Evolutionary conservation across 1,140 invertebrate genomes (phyloP).

Genomic region (Tachypleus tridentatus): DNA sequence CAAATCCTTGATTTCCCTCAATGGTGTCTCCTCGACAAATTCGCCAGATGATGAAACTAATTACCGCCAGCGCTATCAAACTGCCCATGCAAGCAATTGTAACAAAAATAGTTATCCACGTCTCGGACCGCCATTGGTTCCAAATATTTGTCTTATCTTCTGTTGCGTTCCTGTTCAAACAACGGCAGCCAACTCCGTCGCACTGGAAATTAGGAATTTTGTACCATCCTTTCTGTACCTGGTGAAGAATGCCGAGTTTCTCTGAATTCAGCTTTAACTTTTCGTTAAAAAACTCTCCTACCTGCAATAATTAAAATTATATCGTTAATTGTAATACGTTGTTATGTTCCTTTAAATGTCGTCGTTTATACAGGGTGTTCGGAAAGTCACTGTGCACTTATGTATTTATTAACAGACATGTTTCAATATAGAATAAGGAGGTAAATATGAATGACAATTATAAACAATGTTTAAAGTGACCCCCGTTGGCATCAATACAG

Average conservation of each 20-base stretch:
- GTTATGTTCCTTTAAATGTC: no score
- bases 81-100: slow-evolving; percentile 37
- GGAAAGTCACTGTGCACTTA: no score
- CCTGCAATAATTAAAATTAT: slow-evolving; percentile 6
- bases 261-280: slow-evolving; percentile 8
- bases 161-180: slow-evolving; percentile 7
- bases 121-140: slow-evolving; percentile 32
- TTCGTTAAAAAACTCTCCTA: slow-evolving; percentile 6
- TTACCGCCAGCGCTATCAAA: slow-evolving; percentile 35
- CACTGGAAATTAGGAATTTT: slow-evolving; percentile 18
- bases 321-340: no score
- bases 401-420: no score
- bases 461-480: no score
- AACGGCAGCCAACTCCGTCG: background rate
- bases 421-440: no score
- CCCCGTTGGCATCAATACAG: no score
- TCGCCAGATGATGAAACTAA: slow-evolving; percentile 40
- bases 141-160: slow-evolving; percentile 4
- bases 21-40: slow-evolving; percentile 39
- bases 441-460: no score
- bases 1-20: slow-evolving; percentile 42
- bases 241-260: slow-evolving; percentile 9
- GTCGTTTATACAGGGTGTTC: no score
- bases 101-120: slow-evolving; percentile 39
- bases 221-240: slow-evolving; percentile 12